Evolutionary conservation across 2,888 invertebrate species (phyloP).

Genomic region (Trichogramma dendrolimi): DNA sequence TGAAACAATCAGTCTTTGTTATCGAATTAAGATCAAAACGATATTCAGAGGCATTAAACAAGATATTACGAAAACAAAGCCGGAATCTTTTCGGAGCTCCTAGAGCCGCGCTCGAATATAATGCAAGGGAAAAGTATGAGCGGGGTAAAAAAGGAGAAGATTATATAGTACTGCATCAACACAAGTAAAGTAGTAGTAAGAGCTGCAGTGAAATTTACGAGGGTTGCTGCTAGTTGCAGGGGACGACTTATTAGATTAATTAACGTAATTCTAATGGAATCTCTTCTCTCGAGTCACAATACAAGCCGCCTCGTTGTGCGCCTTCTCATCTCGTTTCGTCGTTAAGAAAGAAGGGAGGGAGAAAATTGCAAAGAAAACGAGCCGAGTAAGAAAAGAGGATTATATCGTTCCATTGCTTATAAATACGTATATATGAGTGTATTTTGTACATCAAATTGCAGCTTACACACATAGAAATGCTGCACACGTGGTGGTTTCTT

Average conservation of each 20-base stretch:
- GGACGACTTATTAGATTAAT: slow-evolving; percentile 45
- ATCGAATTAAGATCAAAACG: too few relatives aligned
- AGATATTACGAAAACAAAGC: slow-evolving; percentile 19
- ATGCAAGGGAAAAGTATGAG: slow-evolving; percentile 3
- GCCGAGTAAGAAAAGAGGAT: slow-evolving; percentile 2
- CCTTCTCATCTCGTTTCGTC: slow-evolving; percentile 12
- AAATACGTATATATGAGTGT: too few relatives aligned
- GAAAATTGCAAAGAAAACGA: not conserved
- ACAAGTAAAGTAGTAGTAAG: not conserved
- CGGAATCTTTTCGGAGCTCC: slow-evolving; percentile 19
- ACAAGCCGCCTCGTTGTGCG: slow-evolving; percentile 39
- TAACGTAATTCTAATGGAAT: slow-evolving; percentile 49
- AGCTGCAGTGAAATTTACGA: slow-evolving; percentile 17
- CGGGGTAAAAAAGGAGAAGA: not conserved
- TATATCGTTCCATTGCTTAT: slow-evolving; percentile 18
- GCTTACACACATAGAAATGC: too few relatives aligned
- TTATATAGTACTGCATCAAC: too few relatives aligned
- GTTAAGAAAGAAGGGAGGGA: not conserved
- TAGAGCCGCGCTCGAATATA: slow-evolving; percentile 6
- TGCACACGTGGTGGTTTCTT: slow-evolving; percentile 18
- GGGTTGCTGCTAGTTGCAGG: slow-evolving; percentile 6
- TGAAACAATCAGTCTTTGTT: too few relatives aligned
- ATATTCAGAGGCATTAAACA: not conserved
- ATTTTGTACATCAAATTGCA: too few relatives aligned
- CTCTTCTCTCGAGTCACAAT: slow-evolving; percentile 47